Conservation (phyloP, 1,140 invertebrate species). For the Cheumatopsyche charites region DNA sequence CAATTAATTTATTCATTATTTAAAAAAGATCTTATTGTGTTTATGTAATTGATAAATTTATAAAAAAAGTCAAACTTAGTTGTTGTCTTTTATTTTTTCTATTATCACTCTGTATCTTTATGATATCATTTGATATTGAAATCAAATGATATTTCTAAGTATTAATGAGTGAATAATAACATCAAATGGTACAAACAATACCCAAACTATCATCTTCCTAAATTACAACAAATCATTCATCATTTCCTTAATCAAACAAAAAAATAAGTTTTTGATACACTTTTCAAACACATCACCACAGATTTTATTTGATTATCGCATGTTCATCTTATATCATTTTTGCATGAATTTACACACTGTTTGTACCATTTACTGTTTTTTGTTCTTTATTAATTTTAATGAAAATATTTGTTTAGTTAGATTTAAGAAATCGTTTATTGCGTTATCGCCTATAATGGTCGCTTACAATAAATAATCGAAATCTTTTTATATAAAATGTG, state of each 20-base stretch:
- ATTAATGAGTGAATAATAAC: too few species aligned
- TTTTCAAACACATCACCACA: too few species aligned
- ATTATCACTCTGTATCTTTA: neutral
- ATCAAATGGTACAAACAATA: too few species aligned
- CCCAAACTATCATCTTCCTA: too few species aligned
- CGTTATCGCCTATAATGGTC: constrained; percentile 6
- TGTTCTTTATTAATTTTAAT: neutral
- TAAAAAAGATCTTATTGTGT: constrained; percentile 16
- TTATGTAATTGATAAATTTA: neutral
- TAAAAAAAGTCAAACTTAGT: constrained; percentile 7
- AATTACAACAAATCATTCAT: too few species aligned
- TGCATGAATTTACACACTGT: constrained; percentile 1
- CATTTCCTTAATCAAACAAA: too few species aligned
- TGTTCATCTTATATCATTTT: neutral
- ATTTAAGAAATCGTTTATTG: constrained; percentile 18
- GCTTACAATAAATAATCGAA: neutral
- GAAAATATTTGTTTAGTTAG: constrained; percentile 8
- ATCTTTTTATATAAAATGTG: neutral
- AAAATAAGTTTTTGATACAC: too few species aligned
- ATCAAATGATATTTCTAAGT: too few species aligned
- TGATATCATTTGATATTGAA: too few species aligned
- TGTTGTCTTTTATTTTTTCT: constrained; percentile 9
- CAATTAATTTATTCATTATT: too few species aligned
- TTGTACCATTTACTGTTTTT: neutral
- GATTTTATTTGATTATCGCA: too few species aligned